phyloP scores from a whole-genome alignment of 2,113 vertebrate species.

The Otis tarda region DNA sequence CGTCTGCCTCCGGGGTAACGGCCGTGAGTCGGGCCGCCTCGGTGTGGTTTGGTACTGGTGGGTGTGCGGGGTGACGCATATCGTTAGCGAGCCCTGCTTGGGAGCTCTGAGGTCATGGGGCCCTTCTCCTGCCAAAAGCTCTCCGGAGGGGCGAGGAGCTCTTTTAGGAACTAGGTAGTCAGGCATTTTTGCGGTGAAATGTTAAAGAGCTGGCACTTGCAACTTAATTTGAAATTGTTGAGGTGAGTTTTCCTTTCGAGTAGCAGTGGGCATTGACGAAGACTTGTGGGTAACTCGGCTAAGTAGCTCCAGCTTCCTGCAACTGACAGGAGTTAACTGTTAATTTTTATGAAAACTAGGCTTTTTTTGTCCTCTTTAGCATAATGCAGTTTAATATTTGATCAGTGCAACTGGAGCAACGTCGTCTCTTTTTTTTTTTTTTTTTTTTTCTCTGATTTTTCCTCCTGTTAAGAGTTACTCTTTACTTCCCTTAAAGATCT shows the following conservation, averaged over 20 bases:
- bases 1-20: no score
- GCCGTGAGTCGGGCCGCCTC: no score
- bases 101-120: neutral
- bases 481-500: neutral
- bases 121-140: neutral
- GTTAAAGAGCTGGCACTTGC: neutral
- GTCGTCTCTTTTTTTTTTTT: neutral
- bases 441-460: neutral
- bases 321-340: neutral
- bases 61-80: no score
- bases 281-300: neutral
- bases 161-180: neutral
- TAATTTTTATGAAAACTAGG: neutral
- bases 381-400: neutral
- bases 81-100: neutral
- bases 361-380: neutral
- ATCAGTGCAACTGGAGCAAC: neutral
- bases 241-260: neutral
- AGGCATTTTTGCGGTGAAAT: neutral
- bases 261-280: neutral
- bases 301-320: neutral
- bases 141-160: neutral
- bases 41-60: rapidly evolving
- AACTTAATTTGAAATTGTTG: neutral
- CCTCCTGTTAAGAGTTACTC: neutral